Conservation (phyloP, 2,797 vertebrate species). For the Anolis apletophallus region DNA sequence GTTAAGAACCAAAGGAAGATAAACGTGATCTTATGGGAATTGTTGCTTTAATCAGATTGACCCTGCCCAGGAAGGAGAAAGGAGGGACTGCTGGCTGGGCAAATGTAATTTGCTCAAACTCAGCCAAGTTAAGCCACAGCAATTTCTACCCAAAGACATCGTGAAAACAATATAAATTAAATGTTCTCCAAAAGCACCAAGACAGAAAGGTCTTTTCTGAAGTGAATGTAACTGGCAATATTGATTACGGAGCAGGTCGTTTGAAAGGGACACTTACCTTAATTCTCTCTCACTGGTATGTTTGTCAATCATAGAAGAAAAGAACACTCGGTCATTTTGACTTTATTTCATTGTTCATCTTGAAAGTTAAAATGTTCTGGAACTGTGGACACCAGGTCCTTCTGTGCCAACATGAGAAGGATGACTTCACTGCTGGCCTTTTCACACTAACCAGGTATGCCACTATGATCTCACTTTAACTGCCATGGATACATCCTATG, state of each 20-base stretch:
- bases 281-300: background rate
- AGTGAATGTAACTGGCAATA: background rate
- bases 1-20: constrained; percentile 17
- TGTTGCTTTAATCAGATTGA: constrained; percentile 57
- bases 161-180: constrained; percentile 6
- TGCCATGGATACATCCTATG: too few relatives aligned
- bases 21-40: constrained; percentile 33
- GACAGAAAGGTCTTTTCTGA: background rate
- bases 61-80: constrained; percentile 45
- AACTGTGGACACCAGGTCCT: background rate
- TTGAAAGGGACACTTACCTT: background rate
- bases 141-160: background rate
- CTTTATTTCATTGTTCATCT: background rate
- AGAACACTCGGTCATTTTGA: background rate
- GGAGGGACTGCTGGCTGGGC: constrained; percentile 37
- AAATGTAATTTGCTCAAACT: constrained; percentile 64
- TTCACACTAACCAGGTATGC: too few relatives aligned
- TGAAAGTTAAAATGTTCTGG: background rate
- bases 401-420: too few relatives aligned
- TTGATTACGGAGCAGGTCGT: background rate
- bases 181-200: background rate
- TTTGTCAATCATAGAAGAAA: background rate
- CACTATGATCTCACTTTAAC: too few relatives aligned
- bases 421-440: too few relatives aligned
- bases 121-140: constrained; percentile 46